phyloP scores from a whole-genome alignment of 2,797 vertebrate species.

The Poliocrania exsul region DNA sequence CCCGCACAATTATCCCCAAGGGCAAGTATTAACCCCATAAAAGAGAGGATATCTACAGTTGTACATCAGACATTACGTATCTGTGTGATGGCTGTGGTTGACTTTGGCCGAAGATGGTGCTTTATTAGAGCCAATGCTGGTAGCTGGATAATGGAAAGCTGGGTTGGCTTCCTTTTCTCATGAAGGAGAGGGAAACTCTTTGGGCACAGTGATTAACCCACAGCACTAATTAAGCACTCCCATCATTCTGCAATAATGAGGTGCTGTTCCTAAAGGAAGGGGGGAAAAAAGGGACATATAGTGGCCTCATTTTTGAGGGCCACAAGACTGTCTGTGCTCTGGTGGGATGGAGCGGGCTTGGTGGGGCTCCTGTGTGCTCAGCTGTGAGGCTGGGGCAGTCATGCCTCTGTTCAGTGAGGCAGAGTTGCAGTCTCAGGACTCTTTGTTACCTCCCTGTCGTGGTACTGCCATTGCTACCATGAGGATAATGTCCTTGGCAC shows the following conservation, averaged over 20 bases:
- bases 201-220: conserved; percentile 4
- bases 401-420: rapidly evolving
- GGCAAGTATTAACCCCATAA: conserved; percentile 43
- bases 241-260: neutral
- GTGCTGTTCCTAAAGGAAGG: neutral
- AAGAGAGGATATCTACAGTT: conserved; percentile 35
- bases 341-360: rapidly evolving
- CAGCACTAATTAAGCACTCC: neutral
- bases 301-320: neutral
- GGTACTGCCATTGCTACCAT: rapidly evolving
- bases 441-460: neutral
- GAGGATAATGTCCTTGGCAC: rapidly evolving
- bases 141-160: conserved; percentile 28
- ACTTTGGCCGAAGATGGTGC: neutral
- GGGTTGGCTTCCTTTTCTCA: neutral
- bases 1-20: conserved; percentile 56
- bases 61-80: conserved; percentile 7
- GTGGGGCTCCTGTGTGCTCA: rapidly evolving
- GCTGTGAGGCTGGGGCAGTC: neutral
- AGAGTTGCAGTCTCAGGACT: too few relatives aligned
- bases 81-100: conserved; percentile 41
- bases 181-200: conserved; percentile 2
- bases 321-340: neutral
- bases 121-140: neutral
- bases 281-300: too few relatives aligned